phyloP scores from a whole-genome alignment of 2,113 vertebrate species.

The Morone chrysops region DNA sequence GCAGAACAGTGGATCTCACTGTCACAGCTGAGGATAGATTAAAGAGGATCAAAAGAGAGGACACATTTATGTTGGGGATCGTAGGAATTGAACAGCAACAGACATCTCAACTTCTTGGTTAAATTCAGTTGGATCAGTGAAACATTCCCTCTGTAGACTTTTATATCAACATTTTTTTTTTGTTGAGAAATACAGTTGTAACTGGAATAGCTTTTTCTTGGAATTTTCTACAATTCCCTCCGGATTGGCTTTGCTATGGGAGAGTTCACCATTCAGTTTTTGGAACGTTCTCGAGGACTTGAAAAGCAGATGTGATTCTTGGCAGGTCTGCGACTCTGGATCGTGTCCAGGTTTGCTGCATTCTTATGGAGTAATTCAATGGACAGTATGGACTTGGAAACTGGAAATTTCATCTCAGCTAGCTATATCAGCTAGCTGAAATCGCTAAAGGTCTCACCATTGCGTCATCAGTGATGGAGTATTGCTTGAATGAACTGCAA shows the following conservation, averaged over 20 bases:
- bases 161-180: background rate
- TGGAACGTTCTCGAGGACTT: conserved; percentile 36
- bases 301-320: conserved; percentile 66
- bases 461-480: background rate
- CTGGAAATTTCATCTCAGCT: background rate
- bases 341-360: conserved; percentile 35
- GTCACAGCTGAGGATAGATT: conserved; percentile 23
- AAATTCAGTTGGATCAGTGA: background rate
- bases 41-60: conserved; percentile 28
- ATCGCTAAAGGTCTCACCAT: background rate
- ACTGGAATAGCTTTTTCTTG: conserved; percentile 5
- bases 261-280: conserved; percentile 38
- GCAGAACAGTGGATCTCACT: conserved; percentile 12
- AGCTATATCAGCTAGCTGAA: background rate
- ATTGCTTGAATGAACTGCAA: background rate
- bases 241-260: conserved; percentile 4
- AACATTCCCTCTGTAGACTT: background rate
- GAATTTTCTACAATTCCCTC: conserved; percentile 24
- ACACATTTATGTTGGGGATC: background rate
- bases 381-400: conserved; percentile 17
- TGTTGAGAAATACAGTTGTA: conserved; percentile 1
- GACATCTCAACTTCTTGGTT: conserved; percentile 1
- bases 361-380: conserved; percentile 11
- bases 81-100: background rate
- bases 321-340: conserved; percentile 29